phyloP scores from a whole-genome alignment of 2,113 vertebrate species.

The Dasypus novemcinctus region DNA sequence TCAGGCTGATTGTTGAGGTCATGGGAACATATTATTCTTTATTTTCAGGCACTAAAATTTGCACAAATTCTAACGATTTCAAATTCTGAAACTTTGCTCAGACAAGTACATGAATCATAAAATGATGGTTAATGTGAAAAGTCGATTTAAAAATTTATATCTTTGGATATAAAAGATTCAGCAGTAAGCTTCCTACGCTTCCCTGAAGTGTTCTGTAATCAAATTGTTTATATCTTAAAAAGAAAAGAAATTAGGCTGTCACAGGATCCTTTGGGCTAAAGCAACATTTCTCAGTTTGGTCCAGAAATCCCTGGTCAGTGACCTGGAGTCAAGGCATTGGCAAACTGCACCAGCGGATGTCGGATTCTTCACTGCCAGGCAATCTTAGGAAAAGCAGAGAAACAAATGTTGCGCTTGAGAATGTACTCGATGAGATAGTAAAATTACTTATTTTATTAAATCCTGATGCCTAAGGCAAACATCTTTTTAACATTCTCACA shows the following conservation, averaged over 20 bases:
- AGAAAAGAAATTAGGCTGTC: not conserved
- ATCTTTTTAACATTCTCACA: not conserved
- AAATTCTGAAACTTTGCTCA: not conserved
- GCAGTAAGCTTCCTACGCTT: not conserved
- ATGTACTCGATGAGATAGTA: not conserved
- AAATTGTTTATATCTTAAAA: not conserved
- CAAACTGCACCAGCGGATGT: fast-evolving
- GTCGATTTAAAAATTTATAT: not conserved
- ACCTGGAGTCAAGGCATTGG: not conserved
- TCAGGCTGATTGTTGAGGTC: not conserved
- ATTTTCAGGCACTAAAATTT: not conserved
- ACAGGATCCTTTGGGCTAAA: not conserved
- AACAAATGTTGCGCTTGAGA: not conserved
- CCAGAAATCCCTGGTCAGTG: no score
- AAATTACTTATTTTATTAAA: not conserved
- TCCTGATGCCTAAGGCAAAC: fast-evolving
- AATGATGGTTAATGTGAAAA: not conserved
- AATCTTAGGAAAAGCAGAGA: fast-evolving
- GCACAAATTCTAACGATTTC: not conserved
- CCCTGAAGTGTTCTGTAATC: not conserved
- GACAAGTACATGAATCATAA: not conserved
- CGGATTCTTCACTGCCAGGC: no score
- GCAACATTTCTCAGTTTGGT: not conserved
- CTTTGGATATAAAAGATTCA: not conserved
- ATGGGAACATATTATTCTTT: not conserved